Evolutionary conservation across 2,888 invertebrate genomes (phyloP), one percentile per base, ranked within the genome.

Genomic region (Papilio elwesi): DNA sequence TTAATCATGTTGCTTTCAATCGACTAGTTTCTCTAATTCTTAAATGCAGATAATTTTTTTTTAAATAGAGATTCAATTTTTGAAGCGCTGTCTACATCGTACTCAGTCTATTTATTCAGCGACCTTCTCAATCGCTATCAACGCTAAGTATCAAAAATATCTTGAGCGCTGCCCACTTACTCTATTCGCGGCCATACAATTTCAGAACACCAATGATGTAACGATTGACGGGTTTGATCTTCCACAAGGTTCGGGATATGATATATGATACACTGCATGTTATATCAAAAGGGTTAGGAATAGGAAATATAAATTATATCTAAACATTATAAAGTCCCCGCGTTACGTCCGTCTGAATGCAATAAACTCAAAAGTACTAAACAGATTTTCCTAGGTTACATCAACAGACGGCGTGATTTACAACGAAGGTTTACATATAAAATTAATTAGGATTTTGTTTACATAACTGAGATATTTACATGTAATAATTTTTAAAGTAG

Each of bases 111-210:
- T 26, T 13, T 16, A 47, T 43, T 43, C 16, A 38, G 9, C 57
- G 71, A 49, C 64, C 65, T 57, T 59, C 57, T 53, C 38, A 0
- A 47, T 26, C 15, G 71, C 69, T 62, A 62, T 62, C 69, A 69
- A 52, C 66, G 59, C 59, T 55, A 51, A 38, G 57, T 65, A 71
- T 57, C 51, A 49, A 71, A 71, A 51, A 71, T 71, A 71, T 57
- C 48, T 71, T 64, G 26, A 53, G 47, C n/a, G 52, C 71, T 55
- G 49, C 51, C 64, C 75, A 73, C 74, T 74, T 74, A 57, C 13
- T 68, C 69, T 76, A 73, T 76, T 76, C 77, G 75, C 68, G 73
- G 74, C 65, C 65, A 55, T 71, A 75, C 71, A 64, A 65, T 70
- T 65, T 55, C 12, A 57, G 38, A 55, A 51, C 53, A 10, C 48